Base-by-base conservation (phyloP, 1,140 invertebrate species). In the Acromyrmex echinatior region DNA sequence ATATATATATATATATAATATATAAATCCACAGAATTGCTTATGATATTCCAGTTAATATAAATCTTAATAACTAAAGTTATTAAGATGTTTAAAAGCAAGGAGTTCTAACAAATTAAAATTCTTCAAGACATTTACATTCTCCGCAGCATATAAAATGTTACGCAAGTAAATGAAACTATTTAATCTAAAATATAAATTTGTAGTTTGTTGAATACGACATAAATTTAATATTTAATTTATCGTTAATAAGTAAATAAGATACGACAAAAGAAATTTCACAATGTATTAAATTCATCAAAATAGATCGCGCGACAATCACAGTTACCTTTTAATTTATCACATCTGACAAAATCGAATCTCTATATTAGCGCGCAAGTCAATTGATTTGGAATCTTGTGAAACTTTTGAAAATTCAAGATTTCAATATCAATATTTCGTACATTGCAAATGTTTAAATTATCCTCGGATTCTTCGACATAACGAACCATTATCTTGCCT, bases 401-500 rank as follows among this genome's bases (percentile, higher is more conserved):
- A 28, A 25, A 28, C 25, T 49, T n/a, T 31, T 21, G 3, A 5
- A 66, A 31, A 49, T 21, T 45, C 10, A 25, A 25, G 21, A 78
- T 28, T 45, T 63, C 2, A 2, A 14, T 31, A 25, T 49, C 25
- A 3, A 45, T 6, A 68, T 66, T 58, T 49, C 25, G 10, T 28
- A 63, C 39, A 14, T 63, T 2, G 35, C 35, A 14, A 68, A 10
- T 21, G 21, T 14, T n/a, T 0, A 49, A 79, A 21, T 66, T 9
- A 7, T 31, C 18, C n/a, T n/a, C 18, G 3, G 10, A 39, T 65
- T 49, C 25, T 65, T 66, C 49, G 16, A 56, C 31, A 81, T 21
- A 70, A 81, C 78, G 25, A 80, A 71, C 49, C 39, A n/a, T 56
- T 45, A 25, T 80, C n/a, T 80, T 14, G 31, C 49, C 63, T 5